Conservation (phyloP, 2,113 vertebrate genomes). For the Corythaixoides concolor region DNA sequence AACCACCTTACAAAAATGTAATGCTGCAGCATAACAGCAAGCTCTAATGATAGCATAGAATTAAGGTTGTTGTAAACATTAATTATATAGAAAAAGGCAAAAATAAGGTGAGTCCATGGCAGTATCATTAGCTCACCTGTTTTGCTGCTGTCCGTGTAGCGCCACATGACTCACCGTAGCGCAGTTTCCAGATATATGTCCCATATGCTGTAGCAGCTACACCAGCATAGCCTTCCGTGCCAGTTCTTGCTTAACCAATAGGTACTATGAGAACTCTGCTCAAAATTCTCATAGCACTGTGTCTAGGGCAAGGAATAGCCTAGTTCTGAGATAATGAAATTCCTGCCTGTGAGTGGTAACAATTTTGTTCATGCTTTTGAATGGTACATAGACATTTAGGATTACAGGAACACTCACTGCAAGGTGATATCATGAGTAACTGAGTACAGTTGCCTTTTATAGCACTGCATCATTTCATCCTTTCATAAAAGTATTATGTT, state of each 20-base stretch:
- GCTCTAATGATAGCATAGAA: neutral
- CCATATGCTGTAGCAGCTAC: neutral
- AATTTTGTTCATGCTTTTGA: neutral
- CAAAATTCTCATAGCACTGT: neutral
- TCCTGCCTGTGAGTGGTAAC: neutral
- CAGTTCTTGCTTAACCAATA: neutral
- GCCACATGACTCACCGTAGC: neutral
- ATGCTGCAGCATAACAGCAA: neutral
- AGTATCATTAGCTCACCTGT: neutral
- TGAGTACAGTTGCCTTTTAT: neutral
- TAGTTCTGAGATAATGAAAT: neutral
- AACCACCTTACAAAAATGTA: neutral
- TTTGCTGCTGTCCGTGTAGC: neutral
- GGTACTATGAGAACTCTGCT: neutral
- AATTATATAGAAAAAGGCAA: neutral
- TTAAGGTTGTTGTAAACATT: neutral
- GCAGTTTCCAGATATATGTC: neutral
- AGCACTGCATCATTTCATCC: neutral
- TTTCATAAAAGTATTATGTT: neutral
- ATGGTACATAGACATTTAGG: neutral
- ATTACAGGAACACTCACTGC: neutral
- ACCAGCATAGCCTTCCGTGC: neutral
- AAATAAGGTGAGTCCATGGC: neutral
- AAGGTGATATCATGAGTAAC: neutral
- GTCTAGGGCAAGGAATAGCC: neutral